These are phyloP conservation scores for Neosilurus hyrtlii DNA, from an alignment of 2,797 vertebrate genomes.

Conservation along the genomic window DNA sequence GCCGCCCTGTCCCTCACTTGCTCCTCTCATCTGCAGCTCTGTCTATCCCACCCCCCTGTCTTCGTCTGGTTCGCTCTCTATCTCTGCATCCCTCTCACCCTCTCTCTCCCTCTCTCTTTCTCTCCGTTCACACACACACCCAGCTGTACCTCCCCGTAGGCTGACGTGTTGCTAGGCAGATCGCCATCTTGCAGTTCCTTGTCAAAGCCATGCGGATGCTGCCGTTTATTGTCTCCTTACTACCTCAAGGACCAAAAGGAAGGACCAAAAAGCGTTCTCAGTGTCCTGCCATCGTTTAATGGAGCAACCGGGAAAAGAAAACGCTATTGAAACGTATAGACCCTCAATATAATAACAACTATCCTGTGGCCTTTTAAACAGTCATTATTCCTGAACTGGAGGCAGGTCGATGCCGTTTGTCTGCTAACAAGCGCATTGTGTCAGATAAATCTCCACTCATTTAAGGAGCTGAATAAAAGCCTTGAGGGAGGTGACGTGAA, in stretches of 20 bases:
- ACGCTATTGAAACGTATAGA: slow-evolving; percentile 16
- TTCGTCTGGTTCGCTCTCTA: slow-evolving; percentile 13
- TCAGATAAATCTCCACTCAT: slow-evolving; percentile 48
- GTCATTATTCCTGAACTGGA: slow-evolving; percentile 40
- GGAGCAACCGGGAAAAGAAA: not conserved
- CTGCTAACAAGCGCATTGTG: slow-evolving; percentile 48
- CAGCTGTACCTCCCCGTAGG: slow-evolving; percentile 54
- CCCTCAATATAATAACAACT: slow-evolving; percentile 36
- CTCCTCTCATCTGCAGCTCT: slow-evolving; percentile 13
- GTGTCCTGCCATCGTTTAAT: not conserved
- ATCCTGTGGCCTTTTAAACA: slow-evolving; percentile 43
- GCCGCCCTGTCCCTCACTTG: slow-evolving; percentile 32
- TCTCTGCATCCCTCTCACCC: slow-evolving; percentile 8
- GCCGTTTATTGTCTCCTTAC: slow-evolving; percentile 41
- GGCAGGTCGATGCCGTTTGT: slow-evolving; percentile 40
- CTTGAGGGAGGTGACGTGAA: slow-evolving; percentile 39
- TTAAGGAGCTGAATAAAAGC: slow-evolving; percentile 40
- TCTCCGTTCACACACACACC: slow-evolving; percentile 47
- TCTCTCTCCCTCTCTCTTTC: slow-evolving; percentile 21
- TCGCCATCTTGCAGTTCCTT: slow-evolving; percentile 55
- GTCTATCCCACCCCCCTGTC: not conserved
- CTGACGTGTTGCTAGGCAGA: slow-evolving; percentile 63
- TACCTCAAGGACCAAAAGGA: slow-evolving; percentile 16
- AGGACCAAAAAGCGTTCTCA: slow-evolving; percentile 11
- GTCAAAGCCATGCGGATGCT: slow-evolving; percentile 52